Conservation (phyloP, 2,888 invertebrate genomes). For the Platypus cylindrus region DNA sequence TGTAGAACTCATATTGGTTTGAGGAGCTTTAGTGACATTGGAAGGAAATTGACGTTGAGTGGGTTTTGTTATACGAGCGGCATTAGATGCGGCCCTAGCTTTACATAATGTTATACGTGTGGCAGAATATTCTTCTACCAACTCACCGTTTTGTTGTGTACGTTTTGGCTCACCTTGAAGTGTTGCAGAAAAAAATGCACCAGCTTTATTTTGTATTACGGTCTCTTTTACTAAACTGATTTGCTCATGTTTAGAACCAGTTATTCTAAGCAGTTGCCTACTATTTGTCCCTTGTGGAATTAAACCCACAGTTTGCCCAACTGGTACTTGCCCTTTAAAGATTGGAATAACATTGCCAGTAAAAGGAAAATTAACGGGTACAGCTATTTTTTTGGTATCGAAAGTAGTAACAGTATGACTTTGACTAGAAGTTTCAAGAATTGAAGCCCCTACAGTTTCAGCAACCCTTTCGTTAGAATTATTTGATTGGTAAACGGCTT, state of each 20-base stretch:
- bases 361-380: slow-evolving; percentile 43
- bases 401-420: slow-evolving; percentile 7
- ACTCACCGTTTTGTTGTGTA: slow-evolving; percentile 21
- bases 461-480: slow-evolving; percentile 2
- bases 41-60: slow-evolving; percentile 45
- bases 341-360: slow-evolving; percentile 58
- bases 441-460: slow-evolving; percentile 1
- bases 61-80: slow-evolving; percentile 42
- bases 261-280: slow-evolving; percentile 33
- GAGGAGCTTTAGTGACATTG: slow-evolving; percentile 39
- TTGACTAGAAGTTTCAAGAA: not conserved
- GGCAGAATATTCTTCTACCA: slow-evolving; percentile 16
- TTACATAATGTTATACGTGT: slow-evolving; percentile 15
- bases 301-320: slow-evolving; percentile 46
- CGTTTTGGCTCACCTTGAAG: slow-evolving; percentile 32
- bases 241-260: slow-evolving; percentile 33
- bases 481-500: slow-evolving; percentile 45
- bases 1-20: slow-evolving; percentile 56
- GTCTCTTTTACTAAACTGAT: slow-evolving; percentile 35
- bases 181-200: slow-evolving; percentile 36
- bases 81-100: slow-evolving; percentile 11
- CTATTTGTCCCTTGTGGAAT: slow-evolving; percentile 35
- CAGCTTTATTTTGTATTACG: slow-evolving; percentile 37
- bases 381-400: slow-evolving; percentile 30
- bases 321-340: slow-evolving; percentile 61